These are phyloP conservation scores for Parotia lawesii DNA, from an alignment of 2,113 vertebrate species.

Conservation along the genomic window DNA sequence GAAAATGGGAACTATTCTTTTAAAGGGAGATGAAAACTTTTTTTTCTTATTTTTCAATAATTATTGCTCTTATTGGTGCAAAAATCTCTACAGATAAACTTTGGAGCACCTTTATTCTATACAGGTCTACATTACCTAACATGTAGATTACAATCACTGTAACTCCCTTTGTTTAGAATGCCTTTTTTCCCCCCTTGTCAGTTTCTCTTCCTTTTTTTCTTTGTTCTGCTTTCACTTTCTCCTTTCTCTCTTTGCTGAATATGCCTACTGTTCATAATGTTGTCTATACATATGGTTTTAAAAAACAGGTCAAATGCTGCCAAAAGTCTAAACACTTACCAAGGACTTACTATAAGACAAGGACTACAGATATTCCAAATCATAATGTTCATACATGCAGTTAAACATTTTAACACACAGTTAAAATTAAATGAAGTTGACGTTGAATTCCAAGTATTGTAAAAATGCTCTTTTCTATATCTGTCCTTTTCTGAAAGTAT, in stretches of 20 bases:
- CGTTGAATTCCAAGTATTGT: not conserved
- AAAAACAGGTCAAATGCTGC: not conserved
- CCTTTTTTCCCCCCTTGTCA: not conserved
- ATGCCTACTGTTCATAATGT: not conserved
- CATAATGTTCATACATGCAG: not conserved
- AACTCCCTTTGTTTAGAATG: not conserved
- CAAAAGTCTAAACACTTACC: not conserved
- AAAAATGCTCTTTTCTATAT: not conserved
- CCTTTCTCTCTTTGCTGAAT: not conserved
- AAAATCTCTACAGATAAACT: not conserved
- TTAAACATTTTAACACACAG: not conserved
- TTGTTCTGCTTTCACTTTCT: not conserved
- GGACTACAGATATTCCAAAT: not conserved
- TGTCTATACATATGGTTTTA: not conserved
- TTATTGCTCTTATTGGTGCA: not conserved
- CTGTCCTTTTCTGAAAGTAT: not conserved
- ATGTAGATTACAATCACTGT: not conserved
- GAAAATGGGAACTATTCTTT: not conserved
- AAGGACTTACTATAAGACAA: not conserved
- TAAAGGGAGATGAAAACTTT: rapidly evolving
- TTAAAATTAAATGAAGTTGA: not conserved
- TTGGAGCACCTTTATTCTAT: not conserved
- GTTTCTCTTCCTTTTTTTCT: not conserved
- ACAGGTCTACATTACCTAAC: not conserved
- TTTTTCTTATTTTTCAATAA: not conserved